Evolutionary conservation across 2,113 vertebrate genomes (phyloP).

Genomic region (Dipodomys spectabilis): DNA sequence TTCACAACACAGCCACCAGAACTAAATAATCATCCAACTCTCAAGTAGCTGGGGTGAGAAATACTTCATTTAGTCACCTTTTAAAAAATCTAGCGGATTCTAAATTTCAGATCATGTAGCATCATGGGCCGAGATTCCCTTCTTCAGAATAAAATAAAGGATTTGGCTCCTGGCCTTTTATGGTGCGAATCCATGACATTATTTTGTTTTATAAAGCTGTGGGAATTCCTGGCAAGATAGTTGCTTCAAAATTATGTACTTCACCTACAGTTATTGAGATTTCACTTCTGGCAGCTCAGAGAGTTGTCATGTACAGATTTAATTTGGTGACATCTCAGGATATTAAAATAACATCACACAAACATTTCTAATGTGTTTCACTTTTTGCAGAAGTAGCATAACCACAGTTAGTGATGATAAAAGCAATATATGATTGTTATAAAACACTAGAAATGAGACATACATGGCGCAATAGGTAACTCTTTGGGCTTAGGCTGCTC

Average conservation of each 20-base stretch:
- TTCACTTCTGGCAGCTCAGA: conserved; percentile 15
- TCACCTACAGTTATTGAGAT: conserved; percentile 34
- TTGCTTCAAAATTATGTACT: neutral
- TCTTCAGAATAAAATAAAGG: conserved; percentile 36
- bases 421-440: neutral
- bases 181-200: conserved; percentile 31
- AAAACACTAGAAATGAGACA: conserved; percentile 11
- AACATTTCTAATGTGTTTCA: conserved; percentile 4
- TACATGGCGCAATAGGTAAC: neutral
- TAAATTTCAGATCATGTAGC: neutral
- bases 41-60: conserved; percentile 35
- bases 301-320: neutral
- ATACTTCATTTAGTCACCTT: conserved; percentile 42
- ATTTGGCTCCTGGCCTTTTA: neutral
- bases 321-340: conserved; percentile 14
- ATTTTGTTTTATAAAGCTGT: neutral
- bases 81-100: neutral
- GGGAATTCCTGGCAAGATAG: conserved; percentile 43
- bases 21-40: conserved; percentile 54
- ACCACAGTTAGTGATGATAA: neutral
- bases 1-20: conserved; percentile 13
- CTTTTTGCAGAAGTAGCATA: neutral
- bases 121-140: neutral
- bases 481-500: neutral
- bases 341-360: conserved; percentile 31